These are phyloP conservation scores for Microcebus jonahi DNA, from an alignment of 2,113 vertebrate genomes.

Conservation along the genomic window DNA sequence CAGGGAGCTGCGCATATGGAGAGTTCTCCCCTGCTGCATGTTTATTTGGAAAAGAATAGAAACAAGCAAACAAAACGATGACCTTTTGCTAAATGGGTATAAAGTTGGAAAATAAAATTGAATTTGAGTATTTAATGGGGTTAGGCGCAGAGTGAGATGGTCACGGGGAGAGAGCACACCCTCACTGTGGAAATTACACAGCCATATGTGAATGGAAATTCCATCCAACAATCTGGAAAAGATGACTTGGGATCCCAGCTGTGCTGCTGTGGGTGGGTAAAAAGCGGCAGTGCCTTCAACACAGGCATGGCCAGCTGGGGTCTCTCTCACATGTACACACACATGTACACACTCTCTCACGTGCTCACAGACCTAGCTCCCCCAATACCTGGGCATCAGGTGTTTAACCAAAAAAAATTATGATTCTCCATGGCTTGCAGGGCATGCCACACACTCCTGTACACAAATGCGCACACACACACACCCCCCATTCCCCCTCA, in stretches of 20 bases:
- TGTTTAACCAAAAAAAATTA: slow-evolving; percentile 6
- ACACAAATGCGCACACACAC: not conserved
- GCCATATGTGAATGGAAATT: slow-evolving; percentile 74
- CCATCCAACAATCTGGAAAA: slow-evolving; percentile 73
- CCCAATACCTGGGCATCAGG: not conserved
- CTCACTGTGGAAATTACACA: slow-evolving; percentile 75
- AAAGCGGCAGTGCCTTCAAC: not conserved
- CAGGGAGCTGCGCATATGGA: not conserved
- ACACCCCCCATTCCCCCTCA: not conserved
- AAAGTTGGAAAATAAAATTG: slow-evolving; percentile 78
- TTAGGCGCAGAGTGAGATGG: slow-evolving; percentile 68
- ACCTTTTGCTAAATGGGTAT: slow-evolving; percentile 70
- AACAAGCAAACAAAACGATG: slow-evolving; percentile 62
- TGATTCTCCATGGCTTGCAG: not conserved
- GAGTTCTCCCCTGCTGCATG: not conserved
- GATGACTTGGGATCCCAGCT: slow-evolving; percentile 34
- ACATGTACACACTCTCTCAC: rapidly evolving
- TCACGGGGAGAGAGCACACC: slow-evolving; percentile 70
- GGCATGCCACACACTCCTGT: not conserved
- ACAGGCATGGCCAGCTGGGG: rapidly evolving
- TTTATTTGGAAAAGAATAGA: slow-evolving; percentile 73
- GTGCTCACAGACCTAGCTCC: not conserved
- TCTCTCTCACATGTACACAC: not conserved
- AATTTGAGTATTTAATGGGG: slow-evolving; percentile 79
- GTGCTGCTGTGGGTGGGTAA: slow-evolving; percentile 37